Conservation (phyloP, 2,888 invertebrate species). For the Cabera pusaria region DNA sequence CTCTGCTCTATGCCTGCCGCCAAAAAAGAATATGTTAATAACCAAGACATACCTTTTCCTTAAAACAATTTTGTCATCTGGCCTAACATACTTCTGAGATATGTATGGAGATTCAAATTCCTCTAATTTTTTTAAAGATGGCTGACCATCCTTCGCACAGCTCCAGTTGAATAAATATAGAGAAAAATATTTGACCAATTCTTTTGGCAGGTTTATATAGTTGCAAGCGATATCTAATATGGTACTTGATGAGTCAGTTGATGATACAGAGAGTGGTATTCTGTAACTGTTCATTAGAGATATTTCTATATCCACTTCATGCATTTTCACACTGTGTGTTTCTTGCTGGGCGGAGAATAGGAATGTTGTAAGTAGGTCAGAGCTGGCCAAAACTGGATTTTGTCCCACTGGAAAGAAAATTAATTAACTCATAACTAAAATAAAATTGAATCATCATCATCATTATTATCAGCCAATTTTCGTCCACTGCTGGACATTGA, state of each 20-base stretch:
- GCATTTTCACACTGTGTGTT: constrained; percentile 86
- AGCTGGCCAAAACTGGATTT: constrained; percentile 90
- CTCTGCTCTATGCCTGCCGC: too few species aligned
- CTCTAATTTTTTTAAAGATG: constrained; percentile 94
- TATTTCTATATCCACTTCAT: constrained; percentile 90
- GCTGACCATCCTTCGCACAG: constrained; percentile 86
- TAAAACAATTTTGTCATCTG: constrained; percentile 91
- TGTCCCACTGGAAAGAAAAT: constrained; percentile 89
- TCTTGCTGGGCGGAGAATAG: constrained; percentile 96
- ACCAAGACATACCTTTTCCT: constrained; percentile 93
- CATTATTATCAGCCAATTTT: too few species aligned
- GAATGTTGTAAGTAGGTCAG: constrained; percentile 93
- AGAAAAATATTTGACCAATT: constrained; percentile 94
- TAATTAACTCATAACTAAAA: too few species aligned
- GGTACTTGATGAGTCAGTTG: constrained; percentile 92
- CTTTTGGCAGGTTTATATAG: constrained; percentile 90
- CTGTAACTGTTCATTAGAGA: constrained; percentile 94
- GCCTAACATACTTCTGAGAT: constrained; percentile 90
- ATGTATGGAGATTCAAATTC: constrained; percentile 99
- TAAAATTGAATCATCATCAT: too few species aligned
- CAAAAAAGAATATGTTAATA: too few species aligned
- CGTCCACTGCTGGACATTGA: too few species aligned
- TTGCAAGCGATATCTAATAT: constrained; percentile 92
- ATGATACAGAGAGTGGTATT: constrained; percentile 90
- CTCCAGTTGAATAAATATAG: constrained; percentile 93